Evolutionary conservation across 2,113 vertebrate genomes (phyloP).

Genomic region (Gymnorhina tibicen): DNA sequence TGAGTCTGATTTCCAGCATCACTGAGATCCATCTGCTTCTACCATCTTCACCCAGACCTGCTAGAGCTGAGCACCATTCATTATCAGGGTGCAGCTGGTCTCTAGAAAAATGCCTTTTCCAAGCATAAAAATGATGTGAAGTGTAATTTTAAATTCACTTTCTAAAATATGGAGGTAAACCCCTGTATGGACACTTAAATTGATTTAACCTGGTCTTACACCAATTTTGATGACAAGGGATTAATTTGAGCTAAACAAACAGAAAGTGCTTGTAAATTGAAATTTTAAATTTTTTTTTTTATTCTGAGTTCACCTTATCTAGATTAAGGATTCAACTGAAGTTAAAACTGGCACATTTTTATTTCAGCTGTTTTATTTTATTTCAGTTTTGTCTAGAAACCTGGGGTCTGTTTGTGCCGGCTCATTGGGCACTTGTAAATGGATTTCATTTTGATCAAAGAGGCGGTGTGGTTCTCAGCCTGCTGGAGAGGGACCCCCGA

Average conservation of each 20-base stretch:
- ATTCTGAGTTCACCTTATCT: not conserved
- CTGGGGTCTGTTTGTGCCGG: not conserved
- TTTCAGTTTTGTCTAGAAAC: not conserved
- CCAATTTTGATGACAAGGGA: not conserved
- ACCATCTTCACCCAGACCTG: not conserved
- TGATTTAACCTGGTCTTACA: not conserved
- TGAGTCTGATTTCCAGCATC: not conserved
- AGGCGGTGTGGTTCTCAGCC: not conserved
- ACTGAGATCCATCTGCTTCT: not conserved
- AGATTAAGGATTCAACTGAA: not conserved
- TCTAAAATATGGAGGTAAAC: not conserved
- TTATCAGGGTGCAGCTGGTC: not conserved
- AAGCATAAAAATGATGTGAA: not conserved
- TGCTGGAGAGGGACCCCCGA: not conserved
- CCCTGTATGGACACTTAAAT: not conserved
- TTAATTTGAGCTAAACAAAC: not conserved
- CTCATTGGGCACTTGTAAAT: not conserved
- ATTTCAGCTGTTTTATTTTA: no score
- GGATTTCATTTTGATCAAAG: conserved; percentile 35
- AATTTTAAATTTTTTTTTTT: not conserved
- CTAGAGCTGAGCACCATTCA: not conserved
- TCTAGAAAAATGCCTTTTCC: not conserved
- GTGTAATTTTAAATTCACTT: not conserved
- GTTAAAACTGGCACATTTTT: not conserved
- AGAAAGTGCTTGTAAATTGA: not conserved